Percentiles rank a stretch among this genome's conserved stretches.
Evolutionary conservation across 2,888 invertebrate species (phyloP).

Genomic region (Stenchaetothrips biformis): DNA sequence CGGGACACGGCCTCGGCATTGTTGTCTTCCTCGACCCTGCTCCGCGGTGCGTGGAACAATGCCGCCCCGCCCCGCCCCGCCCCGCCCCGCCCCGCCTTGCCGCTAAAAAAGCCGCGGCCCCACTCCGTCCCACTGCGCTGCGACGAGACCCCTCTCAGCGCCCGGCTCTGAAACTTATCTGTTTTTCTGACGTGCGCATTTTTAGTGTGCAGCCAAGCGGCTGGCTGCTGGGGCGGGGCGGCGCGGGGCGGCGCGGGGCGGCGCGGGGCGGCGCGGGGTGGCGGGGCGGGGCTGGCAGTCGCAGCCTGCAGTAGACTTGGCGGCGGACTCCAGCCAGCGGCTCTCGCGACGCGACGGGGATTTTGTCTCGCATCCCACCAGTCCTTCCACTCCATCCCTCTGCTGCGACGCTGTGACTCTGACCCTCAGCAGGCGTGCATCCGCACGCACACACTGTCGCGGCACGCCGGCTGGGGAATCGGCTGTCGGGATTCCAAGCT

Average conservation of each 20-base stretch:
- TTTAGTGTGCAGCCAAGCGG: slow-evolving; percentile 9
- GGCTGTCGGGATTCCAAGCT: neutral
- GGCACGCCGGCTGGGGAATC: neutral
- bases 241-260: neutral
- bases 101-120: no score
- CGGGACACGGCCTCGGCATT: no score
- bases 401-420: neutral
- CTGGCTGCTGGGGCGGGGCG: neutral
- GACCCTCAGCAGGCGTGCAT: neutral
- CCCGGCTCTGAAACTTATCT: slow-evolving; percentile 7
- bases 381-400: neutral
- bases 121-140: no score
- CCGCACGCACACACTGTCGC: neutral
- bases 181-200: slow-evolving; percentile 23
- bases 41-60: no score
- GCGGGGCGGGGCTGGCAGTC: neutral
- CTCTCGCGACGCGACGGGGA: neutral
- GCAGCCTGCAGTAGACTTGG: neutral
- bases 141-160: no score
- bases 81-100: no score
- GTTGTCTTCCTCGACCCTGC: no score
- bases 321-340: neutral
- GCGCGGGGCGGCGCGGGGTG: neutral
- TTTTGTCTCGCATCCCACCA: neutral
- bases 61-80: no score